Evolutionary conservation across 2,113 vertebrate genomes (phyloP), one percentile per base, ranked within the genome.

Genomic region (Mellivora capensis): DNA sequence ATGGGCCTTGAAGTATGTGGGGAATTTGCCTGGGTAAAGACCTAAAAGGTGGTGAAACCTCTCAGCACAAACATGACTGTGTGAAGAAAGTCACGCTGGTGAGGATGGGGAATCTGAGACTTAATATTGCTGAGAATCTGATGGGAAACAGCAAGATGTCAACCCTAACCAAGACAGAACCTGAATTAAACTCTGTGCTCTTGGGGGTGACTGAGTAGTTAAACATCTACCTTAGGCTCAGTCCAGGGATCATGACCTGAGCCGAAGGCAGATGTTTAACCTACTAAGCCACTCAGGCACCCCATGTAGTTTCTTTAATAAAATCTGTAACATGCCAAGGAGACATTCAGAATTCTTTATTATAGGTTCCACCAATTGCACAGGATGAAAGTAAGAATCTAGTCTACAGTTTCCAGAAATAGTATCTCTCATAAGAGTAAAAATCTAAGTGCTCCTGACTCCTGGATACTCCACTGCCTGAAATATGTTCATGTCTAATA

Each of bases 401-500:
- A 67, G 71, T 76, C 83, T 29, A 42, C 52, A n/a, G 17, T 84
- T 85, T 64, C 37, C 79, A 72, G 10, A 93, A 21, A 10, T 14
- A 52, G 7, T 39, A 21, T 59, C 49, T 85, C 49, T 84, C 52
- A 37, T 3, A 93, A 69, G 59, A 87, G 27, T 49, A 39, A 59
- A 83, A 80, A 23, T n/a, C 47, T 49, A 72, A 90, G 85, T 69
- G 18, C 27, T 93, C 37, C 37, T 39, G 7, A 64, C 57, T 37
- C 54, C 72, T 90, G 69, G 62, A 44, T 34, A 77, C 0, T 39
- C 29, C 29, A 21, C 13, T 29, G 4, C 7, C n/a, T 47, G 25
- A 81, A 95, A 67, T 34, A 98, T 97, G 98, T 61, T 91, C 8
- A 42, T 86, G 20, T 95, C 87, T 71, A 84, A 96, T 47, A 97